Base-by-base conservation (phyloP, 2,888 invertebrate species). In the Sturmia bella region DNA sequence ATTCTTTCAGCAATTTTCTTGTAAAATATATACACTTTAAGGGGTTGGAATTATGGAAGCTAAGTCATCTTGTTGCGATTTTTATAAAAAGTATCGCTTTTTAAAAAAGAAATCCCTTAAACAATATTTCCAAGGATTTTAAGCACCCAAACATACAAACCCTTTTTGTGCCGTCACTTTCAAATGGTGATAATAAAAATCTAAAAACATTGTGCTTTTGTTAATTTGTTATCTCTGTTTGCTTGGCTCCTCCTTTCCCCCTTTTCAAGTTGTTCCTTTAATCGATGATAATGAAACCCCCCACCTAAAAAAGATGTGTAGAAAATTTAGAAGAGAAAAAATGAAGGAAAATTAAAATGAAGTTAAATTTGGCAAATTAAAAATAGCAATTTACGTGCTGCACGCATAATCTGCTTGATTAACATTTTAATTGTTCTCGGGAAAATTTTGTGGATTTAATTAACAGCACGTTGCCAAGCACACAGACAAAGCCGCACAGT, bases 401-500 rank as follows among this genome's bases (percentile, higher is more conserved):
- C 70, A 74, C 63, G 79, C 75, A 56, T 83, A 83, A 84, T 84
- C 83, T 79, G 43, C 83, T 80, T 80, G 84, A 84, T 84, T 84
- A 84, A 64, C 82, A 84, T 84, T 80, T 84, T 84, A 82, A 83
- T 83, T 84, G 81, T 72, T 48, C 73, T 70, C 39, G 45, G 56
- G 27, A 61, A 72, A 57, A 73, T 74, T 59, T 74, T 69, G 59
- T 37, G 68, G 69, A 69, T 61, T 77, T 66, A 81, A 63, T 72
- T 50, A 80, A 21, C 50, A 61, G 19, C 15, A 32, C 39, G 19
- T 15, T 39, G 59, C 15, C 6, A 13, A 17, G 17, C n/a, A 52
- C 3, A 61, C 27, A 61, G n/a, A 24, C 12, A 1, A 9, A 32
- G 32, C 5, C 32, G 32, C 32, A 2, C 24, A 72, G 24, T 17